Base-by-base conservation (phyloP, 92 coral and sea anemone genomes). In the Palythoa grandis region DNA sequence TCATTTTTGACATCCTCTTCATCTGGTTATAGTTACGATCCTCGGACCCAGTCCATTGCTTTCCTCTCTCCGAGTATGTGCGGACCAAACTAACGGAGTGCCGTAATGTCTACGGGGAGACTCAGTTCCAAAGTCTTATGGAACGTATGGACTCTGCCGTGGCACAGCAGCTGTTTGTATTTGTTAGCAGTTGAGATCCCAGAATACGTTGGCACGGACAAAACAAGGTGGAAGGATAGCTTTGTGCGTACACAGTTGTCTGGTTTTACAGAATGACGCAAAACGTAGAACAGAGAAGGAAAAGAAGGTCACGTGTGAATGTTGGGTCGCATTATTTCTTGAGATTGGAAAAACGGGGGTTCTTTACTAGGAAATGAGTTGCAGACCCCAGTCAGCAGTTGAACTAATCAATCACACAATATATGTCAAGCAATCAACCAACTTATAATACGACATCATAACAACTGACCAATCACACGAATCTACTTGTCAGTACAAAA, bases 31-130 rank as follows among this genome's bases (percentile, higher is more conserved):
- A 95, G 98, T 82, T 96, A 52, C 90, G 96, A 37, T 69, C 89
- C 52, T 87, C 94, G 70, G 98, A 94, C 79, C 98, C 99, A 43
- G 95, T 96, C 57, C 94, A 95, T 76, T 89, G 97, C 78, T 78
- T 86, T 73, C 93, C 98, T 35, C 86, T 96, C 70, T 88, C 96
- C 91, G 88, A 72, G 87, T 96, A 89, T 78, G 95, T 95, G 56
- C 94, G 99, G 61, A 92, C 83, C 79, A 90, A 90, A 82, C 78
- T 96, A 29, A 83, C 88, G 57, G 95, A 93, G 78, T 89, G 96
- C 76, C 98, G 90, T 65, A 86, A 72, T 15, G 90, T 88, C 10
- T 91, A 90, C 74, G 99, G 99, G 52, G 95, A 96, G 69, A 90
- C 88, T 22, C 88, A 86, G 72, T 96, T 96, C 83, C 95, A 93